Conservation (phyloP, 2,113 vertebrate species). For the Phalacrocorax carbo region DNA sequence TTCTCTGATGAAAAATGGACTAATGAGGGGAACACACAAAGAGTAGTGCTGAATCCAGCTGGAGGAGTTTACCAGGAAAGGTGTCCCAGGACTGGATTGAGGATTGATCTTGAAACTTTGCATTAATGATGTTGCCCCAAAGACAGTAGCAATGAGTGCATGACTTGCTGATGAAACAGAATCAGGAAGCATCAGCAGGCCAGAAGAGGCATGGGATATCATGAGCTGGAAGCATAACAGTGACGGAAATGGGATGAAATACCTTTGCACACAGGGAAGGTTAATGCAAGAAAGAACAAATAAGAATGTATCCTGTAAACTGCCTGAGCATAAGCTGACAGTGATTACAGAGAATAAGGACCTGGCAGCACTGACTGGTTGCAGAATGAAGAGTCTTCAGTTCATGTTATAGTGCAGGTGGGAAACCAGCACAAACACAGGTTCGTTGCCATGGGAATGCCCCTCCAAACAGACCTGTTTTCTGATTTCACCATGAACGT, state of each 20-base stretch:
- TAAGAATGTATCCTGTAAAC: neutral
- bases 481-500: neutral
- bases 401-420: neutral
- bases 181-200: fast-evolving
- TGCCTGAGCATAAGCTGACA: neutral
- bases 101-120: neutral
- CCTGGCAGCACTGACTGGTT: neutral
- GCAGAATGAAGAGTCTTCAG: neutral
- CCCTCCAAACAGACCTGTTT: neutral
- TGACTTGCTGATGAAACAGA: neutral
- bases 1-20: neutral
- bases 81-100: neutral
- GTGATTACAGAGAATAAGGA: neutral
- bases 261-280: neutral
- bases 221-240: neutral
- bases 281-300: neutral
- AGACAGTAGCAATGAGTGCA: neutral
- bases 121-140: neutral
- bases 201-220: neutral
- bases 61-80: neutral
- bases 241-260: neutral
- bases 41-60: neutral
- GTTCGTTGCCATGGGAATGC: neutral
- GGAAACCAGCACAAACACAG: neutral
- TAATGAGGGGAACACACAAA: neutral